Evolutionary conservation across 92 coral and sea anemone genomes (phyloP).

Genomic region (Phenganax marumi): DNA sequence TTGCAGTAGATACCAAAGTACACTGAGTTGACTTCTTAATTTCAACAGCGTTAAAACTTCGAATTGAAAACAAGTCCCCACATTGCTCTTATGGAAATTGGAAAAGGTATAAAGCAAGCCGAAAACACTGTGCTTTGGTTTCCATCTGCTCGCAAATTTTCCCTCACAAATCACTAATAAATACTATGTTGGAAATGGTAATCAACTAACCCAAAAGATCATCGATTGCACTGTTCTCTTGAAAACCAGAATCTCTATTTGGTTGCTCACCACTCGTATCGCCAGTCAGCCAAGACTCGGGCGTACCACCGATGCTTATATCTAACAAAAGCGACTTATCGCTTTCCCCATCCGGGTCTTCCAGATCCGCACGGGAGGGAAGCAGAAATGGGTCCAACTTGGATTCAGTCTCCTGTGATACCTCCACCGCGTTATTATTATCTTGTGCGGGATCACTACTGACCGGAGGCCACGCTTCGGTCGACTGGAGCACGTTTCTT

Average conservation of each 20-base stretch:
- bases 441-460: background rate
- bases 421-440: conserved; percentile 29
- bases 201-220: conserved; percentile 34
- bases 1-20: no score
- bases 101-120: no score
- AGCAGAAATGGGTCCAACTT: conserved; percentile 12
- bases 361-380: conserved; percentile 9
- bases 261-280: background rate
- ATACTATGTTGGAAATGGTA: conserved; percentile 10
- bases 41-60: no score
- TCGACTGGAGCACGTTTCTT: conserved; percentile 4
- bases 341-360: background rate
- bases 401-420: conserved; percentile 9
- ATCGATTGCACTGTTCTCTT: conserved; percentile 1
- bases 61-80: no score
- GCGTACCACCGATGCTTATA: background rate
- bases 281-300: background rate
- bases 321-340: background rate
- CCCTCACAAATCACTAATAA: background rate
- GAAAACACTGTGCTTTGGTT: no score
- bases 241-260: conserved; percentile 14
- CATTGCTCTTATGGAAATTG: no score
- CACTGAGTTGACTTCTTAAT: no score
- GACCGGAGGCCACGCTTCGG: conserved; percentile 38
- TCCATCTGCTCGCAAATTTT: conserved; percentile 11